These are phyloP conservation scores for Isaurus tuberculatus DNA, from an alignment of 92 coral and sea anemone species.

Conservation along the genomic window DNA sequence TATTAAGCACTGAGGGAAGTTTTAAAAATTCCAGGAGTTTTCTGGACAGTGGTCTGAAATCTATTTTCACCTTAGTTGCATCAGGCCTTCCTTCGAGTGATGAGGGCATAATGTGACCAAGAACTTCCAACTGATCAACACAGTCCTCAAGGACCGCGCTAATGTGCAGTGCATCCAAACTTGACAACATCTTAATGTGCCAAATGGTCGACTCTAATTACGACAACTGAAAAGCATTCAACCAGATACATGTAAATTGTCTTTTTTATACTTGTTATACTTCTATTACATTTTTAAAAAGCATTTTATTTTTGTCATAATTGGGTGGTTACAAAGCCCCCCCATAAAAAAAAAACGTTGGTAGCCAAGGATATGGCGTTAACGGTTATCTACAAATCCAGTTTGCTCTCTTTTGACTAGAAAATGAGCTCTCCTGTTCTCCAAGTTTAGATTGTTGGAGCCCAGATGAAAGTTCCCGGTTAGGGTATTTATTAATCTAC, in stretches of 20 bases:
- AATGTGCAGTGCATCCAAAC: slow-evolving; percentile 88
- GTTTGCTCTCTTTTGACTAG: too few relatives aligned
- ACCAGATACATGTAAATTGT: not conserved
- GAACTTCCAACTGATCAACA: slow-evolving; percentile 92
- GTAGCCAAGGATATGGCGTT: not conserved
- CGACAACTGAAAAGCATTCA: not conserved
- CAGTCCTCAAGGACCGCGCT: slow-evolving; percentile 96
- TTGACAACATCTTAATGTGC: slow-evolving; percentile 72
- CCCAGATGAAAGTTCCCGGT: too few relatives aligned
- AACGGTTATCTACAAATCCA: not conserved
- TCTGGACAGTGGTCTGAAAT: not conserved
- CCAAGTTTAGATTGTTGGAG: too few relatives aligned
- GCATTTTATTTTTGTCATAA: not conserved
- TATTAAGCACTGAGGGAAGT: too few relatives aligned
- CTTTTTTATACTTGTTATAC: not conserved
- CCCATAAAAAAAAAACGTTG: not conserved
- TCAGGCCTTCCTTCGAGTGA: slow-evolving; percentile 88
- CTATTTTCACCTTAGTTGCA: slow-evolving; percentile 69
- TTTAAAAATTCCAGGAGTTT: too few relatives aligned
- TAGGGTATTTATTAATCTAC: too few relatives aligned
- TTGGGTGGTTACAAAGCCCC: too few relatives aligned
- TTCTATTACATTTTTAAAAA: not conserved
- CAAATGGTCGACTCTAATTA: not conserved
- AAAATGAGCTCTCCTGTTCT: too few relatives aligned
- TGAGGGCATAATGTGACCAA: slow-evolving; percentile 96